A percentile compares a stretch with the other conserved stretches of the same genome.
These are phyloP conservation scores for Trachemys scripta DNA, from an alignment of 2,113 vertebrate species.

Conservation along the genomic window DNA sequence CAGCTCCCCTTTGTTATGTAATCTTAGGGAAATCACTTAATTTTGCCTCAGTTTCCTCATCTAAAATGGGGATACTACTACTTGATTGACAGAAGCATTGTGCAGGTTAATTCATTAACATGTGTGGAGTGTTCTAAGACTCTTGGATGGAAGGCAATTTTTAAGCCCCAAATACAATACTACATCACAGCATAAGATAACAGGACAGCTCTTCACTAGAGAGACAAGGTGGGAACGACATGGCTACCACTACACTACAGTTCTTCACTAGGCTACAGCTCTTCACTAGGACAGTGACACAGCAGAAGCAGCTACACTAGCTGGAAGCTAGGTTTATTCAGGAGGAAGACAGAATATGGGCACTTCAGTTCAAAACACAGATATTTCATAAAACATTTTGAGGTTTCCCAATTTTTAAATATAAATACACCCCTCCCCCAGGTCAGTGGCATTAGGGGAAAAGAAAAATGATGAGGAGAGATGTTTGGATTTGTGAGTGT, in stretches of 20 bases:
- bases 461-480: neutral
- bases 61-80: neutral
- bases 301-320: neutral
- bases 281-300: neutral
- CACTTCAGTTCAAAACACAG: neutral
- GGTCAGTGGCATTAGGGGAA: neutral
- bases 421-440: neutral
- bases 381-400: neutral
- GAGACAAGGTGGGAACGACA: too few species aligned
- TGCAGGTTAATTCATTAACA: neutral
- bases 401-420: neutral
- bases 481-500: neutral
- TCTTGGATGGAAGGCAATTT: neutral
- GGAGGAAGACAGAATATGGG: neutral
- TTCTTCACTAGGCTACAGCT: too few species aligned
- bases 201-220: neutral
- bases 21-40: neutral
- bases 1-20: neutral
- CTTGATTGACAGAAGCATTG: neutral
- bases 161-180: neutral
- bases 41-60: constrained; percentile 19
- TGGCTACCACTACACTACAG: too few species aligned
- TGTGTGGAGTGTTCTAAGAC: neutral
- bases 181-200: neutral
- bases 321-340: neutral